Conservation (phyloP, 2,888 invertebrate genomes). For the Drosophila paranaensis region DNA sequence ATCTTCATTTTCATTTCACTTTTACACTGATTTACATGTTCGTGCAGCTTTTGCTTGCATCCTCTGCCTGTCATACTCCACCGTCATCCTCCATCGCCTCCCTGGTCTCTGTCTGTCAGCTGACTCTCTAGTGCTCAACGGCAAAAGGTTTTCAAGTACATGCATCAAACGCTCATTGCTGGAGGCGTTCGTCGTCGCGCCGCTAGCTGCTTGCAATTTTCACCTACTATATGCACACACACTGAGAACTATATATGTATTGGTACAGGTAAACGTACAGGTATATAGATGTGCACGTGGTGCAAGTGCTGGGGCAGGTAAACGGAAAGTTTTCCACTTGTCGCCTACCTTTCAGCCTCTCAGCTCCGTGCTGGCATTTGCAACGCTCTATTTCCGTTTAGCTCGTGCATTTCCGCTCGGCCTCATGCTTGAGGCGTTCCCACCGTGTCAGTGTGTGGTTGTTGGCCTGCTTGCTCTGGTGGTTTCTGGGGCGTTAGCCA, state of each 20-base stretch:
- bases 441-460: conserved; percentile 32
- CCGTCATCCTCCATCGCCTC: not conserved
- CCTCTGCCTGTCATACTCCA: conserved; percentile 49
- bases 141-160: conserved; percentile 67
- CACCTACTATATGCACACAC: conserved; percentile 1
- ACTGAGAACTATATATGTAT: not conserved
- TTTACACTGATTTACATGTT: conserved; percentile 55
- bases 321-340: conserved; percentile 61
- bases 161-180: conserved; percentile 72
- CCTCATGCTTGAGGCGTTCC: conserved; percentile 52
- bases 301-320: conserved; percentile 40
- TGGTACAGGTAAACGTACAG: not conserved
- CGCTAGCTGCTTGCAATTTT: conserved; percentile 24
- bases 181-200: conserved; percentile 36
- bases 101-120: conserved; percentile 46
- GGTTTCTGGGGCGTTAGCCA: conserved; percentile 48
- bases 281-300: conserved; percentile 6
- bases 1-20: conserved; percentile 48
- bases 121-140: conserved; percentile 51
- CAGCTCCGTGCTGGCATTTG: conserved; percentile 49
- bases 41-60: conserved; percentile 49
- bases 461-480: conserved; percentile 11
- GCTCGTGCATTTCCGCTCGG: conserved; percentile 64
- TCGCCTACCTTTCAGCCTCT: conserved; percentile 43
- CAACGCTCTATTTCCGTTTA: conserved; percentile 63